Evolutionary conservation across 2,113 vertebrate genomes (phyloP), one percentile per base, ranked within the genome.

Genomic region (Syngnathus typhle): DNA sequence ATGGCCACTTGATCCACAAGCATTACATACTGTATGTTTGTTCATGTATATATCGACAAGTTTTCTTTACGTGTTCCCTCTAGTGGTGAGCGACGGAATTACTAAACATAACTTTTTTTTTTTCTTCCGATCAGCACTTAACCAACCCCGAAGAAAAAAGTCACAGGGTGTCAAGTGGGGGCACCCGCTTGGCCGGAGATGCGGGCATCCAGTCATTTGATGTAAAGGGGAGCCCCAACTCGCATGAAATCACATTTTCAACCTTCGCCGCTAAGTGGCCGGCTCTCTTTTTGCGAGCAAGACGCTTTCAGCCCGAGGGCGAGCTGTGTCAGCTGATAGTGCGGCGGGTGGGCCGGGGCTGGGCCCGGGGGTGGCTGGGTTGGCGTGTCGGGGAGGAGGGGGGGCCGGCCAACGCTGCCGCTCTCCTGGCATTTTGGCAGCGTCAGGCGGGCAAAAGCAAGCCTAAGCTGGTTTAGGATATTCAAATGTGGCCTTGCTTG

Each of bases 401-500:
- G 27, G 78, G 84, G 82, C 85, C 85, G 81, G 89, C 90, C 90
- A 91, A 91, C 86, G 87, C 91, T 89, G 87, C 87, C 89, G 86
- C 88, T 90, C 89, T 92, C 83, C 89, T 90, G 91, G 91, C 91
- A 91, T 92, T 91, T 92, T 92, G 91, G 91, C 91, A 92, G 78
- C 84, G 87, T 61, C 86, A 90, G 65, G 87, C 88, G 87, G 88
- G 84, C 82, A 86, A 87, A 85, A 65, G 41, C 81, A 82, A 88
- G 89, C 90, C 91, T 92, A 92, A 92, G 90, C 89, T 85, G 88
- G 89, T 91, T 89, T 86, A 88, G 85, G 84, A 90, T 91, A 90
- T 91, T 91, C 91, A 91, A 92, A 92, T 91, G 91, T 91, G 91
- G 90, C 87, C 87, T 86, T 85, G 77, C 64, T 51, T 78, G 80